phyloP scores from a whole-genome alignment of 2,888 invertebrate genomes.

The Prosapia bicincta region DNA sequence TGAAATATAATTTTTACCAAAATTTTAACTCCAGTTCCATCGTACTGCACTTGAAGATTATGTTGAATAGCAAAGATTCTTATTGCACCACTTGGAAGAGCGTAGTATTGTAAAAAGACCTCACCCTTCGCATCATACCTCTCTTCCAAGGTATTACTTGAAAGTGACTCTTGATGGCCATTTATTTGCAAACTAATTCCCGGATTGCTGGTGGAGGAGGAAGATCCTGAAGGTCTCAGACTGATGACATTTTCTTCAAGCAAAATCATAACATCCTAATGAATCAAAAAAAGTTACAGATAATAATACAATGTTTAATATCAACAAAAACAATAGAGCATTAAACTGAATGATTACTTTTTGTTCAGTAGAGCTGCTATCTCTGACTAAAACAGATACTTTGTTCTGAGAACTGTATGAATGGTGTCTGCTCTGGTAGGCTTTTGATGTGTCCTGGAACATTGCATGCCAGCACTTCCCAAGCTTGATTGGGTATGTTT shows the following conservation, averaged over 20 bases:
- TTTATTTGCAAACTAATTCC: constrained; percentile 41
- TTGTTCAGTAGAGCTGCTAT: constrained; percentile 14
- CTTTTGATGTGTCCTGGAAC: constrained; percentile 33
- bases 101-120: constrained; percentile 47
- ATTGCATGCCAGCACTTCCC: constrained; percentile 55
- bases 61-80: constrained; percentile 49
- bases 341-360: neutral
- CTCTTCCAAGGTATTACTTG: constrained; percentile 48
- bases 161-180: constrained; percentile 42
- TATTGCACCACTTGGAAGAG: constrained; percentile 53
- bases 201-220: constrained; percentile 30
- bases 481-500: constrained; percentile 53
- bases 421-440: constrained; percentile 30
- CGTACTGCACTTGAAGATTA: constrained; percentile 49
- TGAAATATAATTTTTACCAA: neutral
- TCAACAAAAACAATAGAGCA: no score
- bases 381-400: constrained; percentile 46
- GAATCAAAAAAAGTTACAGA: constrained; percentile 4
- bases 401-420: constrained; percentile 37
- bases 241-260: constrained; percentile 50
- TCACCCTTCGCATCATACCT: constrained; percentile 44
- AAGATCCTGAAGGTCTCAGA: constrained; percentile 32
- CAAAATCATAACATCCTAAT: constrained; percentile 49
- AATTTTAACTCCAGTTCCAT: constrained; percentile 53
- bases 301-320: no score